Base-by-base conservation (phyloP, 2,888 invertebrate genomes). In the Caenorhabditis angaria region DNA sequence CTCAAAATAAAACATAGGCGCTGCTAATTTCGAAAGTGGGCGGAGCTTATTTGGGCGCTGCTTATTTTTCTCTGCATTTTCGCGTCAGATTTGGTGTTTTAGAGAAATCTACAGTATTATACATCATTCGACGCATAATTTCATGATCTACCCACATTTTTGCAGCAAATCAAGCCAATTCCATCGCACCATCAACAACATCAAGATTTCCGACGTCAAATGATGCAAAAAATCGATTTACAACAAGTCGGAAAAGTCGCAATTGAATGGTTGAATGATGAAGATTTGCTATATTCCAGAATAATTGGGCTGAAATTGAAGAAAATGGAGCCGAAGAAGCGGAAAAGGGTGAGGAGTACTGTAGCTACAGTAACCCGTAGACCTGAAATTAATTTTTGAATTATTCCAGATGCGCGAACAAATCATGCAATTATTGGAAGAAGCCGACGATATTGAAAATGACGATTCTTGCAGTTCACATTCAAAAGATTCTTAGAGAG, bases 201-300 rank as follows among this genome's bases (percentile, higher is more conserved):
- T 14, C 41, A 41, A 41, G 41, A 41, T 41, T 41, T 41, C 18
- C 41, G 41, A 12, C 41, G 41, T 41, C 41, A 41, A 47, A 59
- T 12, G 59, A 66, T 3, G 61, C 66, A 18, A 56, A 63, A 64
- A 58, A 51, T 59, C 51, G 66, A 71, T 53, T 63, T 71, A 32
- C 71, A 71, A 28, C 70, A 78, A 70, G 71, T 71, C 4, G 72
- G 66, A 22, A 61, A 69, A 18, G 61, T 58, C 53, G 79, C 67
- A 20, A 24, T 71, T 3, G 82, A 83, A 58, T 82, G 82, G 83
- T 35, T 81, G 12, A 82, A 83, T 56, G 85, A 85, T 56, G 85
- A 85, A 56, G 85, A 85, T 66, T 56, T 81, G 61, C 66, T 84
- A 48, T 85, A 84, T 64, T 77, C 82, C 18, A 59, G 84, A 50